A percentile compares a stretch with the other conserved stretches of the same genome.
Evolutionary conservation across 1,140 invertebrate species (phyloP).

Genomic region (Battus philenor): DNA sequence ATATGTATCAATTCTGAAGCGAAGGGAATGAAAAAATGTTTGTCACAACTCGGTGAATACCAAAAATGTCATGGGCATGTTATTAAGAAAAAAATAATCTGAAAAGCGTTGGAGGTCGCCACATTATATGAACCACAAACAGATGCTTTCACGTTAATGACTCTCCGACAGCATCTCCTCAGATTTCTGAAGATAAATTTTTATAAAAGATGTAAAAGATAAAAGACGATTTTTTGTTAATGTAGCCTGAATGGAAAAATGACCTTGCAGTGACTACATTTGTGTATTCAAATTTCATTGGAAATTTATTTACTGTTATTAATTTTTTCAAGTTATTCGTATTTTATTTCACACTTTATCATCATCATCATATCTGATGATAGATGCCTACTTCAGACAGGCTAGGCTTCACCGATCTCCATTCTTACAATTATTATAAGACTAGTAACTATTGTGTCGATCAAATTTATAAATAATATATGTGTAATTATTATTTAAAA

Average conservation of each 20-base stretch:
- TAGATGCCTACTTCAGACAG: no score
- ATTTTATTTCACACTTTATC: no score
- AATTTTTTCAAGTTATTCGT: no score
- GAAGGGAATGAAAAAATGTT: conserved; percentile 1
- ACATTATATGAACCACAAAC: conserved; percentile 11
- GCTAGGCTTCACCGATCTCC: no score
- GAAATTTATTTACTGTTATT: no score
- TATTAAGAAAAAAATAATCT: conserved; percentile 15
- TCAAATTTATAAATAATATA: no score
- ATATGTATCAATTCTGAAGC: background rate
- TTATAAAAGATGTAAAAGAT: conserved; percentile 10
- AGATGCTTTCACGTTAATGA: conserved; percentile 16
- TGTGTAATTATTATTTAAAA: no score
- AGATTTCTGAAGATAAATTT: conserved; percentile 13
- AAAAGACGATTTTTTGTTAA: conserved; percentile 15
- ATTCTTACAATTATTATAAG: no score
- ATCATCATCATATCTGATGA: no score
- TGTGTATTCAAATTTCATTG: no score
- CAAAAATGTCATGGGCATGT: conserved; percentile 10
- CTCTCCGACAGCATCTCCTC: conserved; percentile 7
- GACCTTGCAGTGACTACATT: background rate
- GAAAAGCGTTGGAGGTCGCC: conserved; percentile 13
- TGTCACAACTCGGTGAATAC: conserved; percentile 2
- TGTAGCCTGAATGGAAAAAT: conserved; percentile 5
- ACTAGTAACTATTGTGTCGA: no score